These are phyloP conservation scores for Metopolophium dirhodum DNA, from an alignment of 1,140 invertebrate species.

Conservation along the genomic window DNA sequence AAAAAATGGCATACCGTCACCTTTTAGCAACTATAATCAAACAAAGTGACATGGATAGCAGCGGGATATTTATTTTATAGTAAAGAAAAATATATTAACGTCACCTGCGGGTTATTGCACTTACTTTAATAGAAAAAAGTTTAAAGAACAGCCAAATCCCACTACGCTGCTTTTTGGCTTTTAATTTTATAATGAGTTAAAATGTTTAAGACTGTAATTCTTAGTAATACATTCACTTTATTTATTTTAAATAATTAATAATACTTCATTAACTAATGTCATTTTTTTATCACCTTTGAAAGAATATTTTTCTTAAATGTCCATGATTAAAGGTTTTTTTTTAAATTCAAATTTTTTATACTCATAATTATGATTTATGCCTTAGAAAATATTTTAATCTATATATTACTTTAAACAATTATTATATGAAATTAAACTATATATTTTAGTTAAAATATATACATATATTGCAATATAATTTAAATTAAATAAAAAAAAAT, in stretches of 20 bases:
- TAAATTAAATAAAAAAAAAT: neutral
- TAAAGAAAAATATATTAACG: constrained; percentile 45
- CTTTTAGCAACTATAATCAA: constrained; percentile 43
- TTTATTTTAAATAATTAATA: neutral
- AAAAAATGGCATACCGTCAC: neutral
- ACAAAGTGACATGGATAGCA: constrained; percentile 28
- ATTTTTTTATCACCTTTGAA: neutral
- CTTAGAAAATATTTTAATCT: neutral
- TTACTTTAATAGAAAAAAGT: constrained; percentile 42
- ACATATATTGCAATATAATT: neutral
- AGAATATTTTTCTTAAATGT: neutral
- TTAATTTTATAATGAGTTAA: neutral
- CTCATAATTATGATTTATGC: neutral
- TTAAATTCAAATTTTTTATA: neutral
- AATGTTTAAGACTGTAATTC: neutral
- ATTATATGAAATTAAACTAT: neutral
- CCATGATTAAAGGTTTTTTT: neutral
- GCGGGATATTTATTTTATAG: constrained; percentile 38
- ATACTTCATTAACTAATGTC: neutral
- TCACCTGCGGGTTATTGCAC: constrained; percentile 44
- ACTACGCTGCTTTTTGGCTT: neutral
- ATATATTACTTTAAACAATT: neutral
- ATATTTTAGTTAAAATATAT: too few relatives aligned
- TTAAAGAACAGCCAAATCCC: neutral
- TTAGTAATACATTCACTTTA: neutral